Conservation (phyloP, 2,113 vertebrate species). For the Balaeniceps rex region DNA sequence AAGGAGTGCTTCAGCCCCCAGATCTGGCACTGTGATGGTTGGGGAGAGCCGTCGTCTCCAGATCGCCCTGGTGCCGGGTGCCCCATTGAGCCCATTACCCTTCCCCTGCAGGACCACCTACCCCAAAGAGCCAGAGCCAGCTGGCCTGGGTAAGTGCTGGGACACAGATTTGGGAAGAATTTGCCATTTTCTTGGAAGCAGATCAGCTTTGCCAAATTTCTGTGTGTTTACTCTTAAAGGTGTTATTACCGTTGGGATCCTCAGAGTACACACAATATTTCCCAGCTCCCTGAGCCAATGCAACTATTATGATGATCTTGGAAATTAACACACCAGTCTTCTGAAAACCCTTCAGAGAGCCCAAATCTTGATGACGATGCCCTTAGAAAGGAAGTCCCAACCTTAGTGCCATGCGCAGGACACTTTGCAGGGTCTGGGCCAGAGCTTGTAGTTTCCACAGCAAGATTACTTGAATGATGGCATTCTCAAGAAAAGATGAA, state of each 20-base stretch:
- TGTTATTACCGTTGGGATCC: neutral
- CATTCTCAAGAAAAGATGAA: neutral
- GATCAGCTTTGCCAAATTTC: neutral
- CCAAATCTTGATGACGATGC: neutral
- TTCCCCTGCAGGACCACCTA: neutral
- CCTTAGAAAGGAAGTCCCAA: neutral
- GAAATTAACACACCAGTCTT: neutral
- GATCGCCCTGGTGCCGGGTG: accelerated
- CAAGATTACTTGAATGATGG: neutral
- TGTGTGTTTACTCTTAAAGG: neutral
- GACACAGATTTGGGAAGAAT: neutral
- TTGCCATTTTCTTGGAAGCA: neutral
- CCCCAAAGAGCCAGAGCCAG: neutral
- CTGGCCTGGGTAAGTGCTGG: neutral
- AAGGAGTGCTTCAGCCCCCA: neutral
- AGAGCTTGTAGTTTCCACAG: neutral
- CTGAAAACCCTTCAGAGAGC: neutral
- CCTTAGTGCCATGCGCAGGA: neutral
- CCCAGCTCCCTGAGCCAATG: neutral
- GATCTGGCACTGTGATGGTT: too few relatives aligned
- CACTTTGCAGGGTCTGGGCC: neutral
- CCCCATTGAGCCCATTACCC: neutral
- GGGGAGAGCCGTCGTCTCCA: neutral
- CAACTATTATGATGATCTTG: accelerated
- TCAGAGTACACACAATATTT: neutral